Conservation (phyloP, 2,888 invertebrate genomes). For the Ophion ventricosus region DNA sequence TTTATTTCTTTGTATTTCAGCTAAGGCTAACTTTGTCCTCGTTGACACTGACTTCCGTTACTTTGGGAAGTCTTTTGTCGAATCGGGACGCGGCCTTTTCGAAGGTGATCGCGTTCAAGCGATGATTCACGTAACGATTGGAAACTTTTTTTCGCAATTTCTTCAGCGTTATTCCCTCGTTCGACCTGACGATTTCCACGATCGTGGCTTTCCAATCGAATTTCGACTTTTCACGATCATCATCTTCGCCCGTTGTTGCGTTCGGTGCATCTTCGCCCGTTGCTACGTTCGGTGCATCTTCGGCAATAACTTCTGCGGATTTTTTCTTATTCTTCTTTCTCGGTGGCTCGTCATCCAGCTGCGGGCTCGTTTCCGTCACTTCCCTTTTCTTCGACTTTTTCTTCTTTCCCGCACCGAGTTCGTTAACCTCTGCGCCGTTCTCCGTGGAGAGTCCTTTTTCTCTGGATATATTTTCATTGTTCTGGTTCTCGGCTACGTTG, state of each 20-base stretch:
- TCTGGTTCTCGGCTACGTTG: conserved; percentile 75
- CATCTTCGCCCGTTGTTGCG: not conserved
- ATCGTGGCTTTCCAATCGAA: conserved; percentile 78
- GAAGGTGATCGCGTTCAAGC: conserved; percentile 84
- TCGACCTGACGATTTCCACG: conserved; percentile 76
- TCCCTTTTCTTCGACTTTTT: conserved; percentile 76
- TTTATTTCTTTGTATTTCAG: conserved; percentile 57
- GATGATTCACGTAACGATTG: conserved; percentile 85
- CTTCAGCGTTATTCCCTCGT: conserved; percentile 88
- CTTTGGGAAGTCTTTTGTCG: conserved; percentile 89
- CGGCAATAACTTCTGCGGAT: conserved; percentile 50
- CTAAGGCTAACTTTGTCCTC: conserved; percentile 85
- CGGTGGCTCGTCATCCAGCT: conserved; percentile 42
- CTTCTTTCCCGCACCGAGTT: conserved; percentile 56
- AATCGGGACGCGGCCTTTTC: conserved; percentile 89
- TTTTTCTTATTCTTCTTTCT: conserved; percentile 64
- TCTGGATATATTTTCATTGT: conserved; percentile 76
- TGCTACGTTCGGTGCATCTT: conserved; percentile 1
- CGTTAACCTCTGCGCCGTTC: conserved; percentile 54
- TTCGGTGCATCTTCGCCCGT: not conserved
- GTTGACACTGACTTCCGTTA: conserved; percentile 86
- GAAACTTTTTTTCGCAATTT: conserved; percentile 91
- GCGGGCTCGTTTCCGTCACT: conserved; percentile 50
- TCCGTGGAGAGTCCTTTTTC: conserved; percentile 72
- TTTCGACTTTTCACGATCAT: conserved; percentile 61